A percentile compares a stretch with the other conserved stretches of the same genome.
Evolutionary conservation across 2,113 vertebrate species (phyloP).

Genomic region (Agelaius phoeniceus): DNA sequence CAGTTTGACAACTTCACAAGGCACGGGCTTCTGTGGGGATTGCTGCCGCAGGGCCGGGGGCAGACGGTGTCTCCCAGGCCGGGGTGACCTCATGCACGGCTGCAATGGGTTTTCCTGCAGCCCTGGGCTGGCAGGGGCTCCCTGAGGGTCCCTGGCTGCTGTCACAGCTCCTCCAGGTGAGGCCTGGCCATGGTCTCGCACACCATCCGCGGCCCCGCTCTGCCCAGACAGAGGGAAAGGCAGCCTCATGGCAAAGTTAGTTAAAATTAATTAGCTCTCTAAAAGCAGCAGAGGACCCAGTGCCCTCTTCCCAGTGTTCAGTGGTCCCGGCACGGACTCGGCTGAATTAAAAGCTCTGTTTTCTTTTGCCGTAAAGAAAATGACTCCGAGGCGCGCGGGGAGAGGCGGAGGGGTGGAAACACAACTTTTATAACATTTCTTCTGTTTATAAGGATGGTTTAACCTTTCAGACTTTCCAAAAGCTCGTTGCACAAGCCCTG

Average conservation of each 20-base stretch:
- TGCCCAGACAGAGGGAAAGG: not conserved
- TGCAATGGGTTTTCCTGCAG: not conserved
- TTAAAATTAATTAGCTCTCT: not conserved
- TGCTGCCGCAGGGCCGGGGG: not conserved
- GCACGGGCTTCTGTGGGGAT: slow-evolving; percentile 32
- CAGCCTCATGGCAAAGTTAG: not conserved
- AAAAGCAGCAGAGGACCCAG: not conserved
- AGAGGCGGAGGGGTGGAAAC: not conserved
- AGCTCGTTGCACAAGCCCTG: not conserved
- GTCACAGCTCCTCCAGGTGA: not conserved
- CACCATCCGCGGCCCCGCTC: not conserved
- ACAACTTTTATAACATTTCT: not conserved
- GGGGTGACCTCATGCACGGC: fast-evolving
- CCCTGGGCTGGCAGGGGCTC: not conserved
- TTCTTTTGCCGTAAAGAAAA: not conserved
- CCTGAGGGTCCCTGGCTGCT: not conserved
- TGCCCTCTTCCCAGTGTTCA: not conserved
- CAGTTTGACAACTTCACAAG: slow-evolving; percentile 69
- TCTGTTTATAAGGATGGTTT: not conserved
- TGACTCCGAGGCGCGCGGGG: not conserved
- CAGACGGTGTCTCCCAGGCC: not conserved
- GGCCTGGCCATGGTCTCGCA: not conserved
- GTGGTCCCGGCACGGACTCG: not conserved
- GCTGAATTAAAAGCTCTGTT: not conserved
- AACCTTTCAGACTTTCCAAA: slow-evolving; percentile 12